These are phyloP conservation scores for Myotis daubentonii DNA, from an alignment of 2,797 vertebrate species.

Conservation along the genomic window DNA sequence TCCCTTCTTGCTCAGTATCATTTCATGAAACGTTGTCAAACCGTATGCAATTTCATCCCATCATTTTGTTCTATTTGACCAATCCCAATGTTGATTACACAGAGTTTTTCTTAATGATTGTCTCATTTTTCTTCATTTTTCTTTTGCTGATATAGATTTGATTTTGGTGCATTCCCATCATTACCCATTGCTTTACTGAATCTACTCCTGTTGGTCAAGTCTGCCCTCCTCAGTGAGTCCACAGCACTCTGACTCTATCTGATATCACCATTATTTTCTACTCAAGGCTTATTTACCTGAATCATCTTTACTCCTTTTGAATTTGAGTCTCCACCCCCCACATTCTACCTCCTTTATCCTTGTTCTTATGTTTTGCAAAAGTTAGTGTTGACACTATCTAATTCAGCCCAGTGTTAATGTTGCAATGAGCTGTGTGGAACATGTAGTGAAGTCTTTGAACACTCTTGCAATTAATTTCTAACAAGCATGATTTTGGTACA, in stretches of 20 bases:
- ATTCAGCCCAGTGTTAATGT: no score
- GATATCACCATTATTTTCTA: background rate
- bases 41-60: background rate
- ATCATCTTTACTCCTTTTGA: background rate
- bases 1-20: background rate
- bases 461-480: no score
- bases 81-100: background rate
- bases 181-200: background rate
- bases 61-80: background rate
- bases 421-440: no score
- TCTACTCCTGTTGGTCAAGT: background rate
- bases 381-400: background rate
- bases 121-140: background rate
- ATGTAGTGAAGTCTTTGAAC: no score
- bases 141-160: background rate
- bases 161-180: background rate
- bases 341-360: rapidly evolving
- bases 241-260: background rate
- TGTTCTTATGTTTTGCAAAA: background rate
- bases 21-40: background rate
- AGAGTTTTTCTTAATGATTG: background rate
- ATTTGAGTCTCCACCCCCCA: background rate
- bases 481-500: no score
- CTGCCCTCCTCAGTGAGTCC: background rate
- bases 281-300: background rate